Base-by-base conservation (phyloP, 2,113 vertebrate genomes). In the Pluvialis apricaria region DNA sequence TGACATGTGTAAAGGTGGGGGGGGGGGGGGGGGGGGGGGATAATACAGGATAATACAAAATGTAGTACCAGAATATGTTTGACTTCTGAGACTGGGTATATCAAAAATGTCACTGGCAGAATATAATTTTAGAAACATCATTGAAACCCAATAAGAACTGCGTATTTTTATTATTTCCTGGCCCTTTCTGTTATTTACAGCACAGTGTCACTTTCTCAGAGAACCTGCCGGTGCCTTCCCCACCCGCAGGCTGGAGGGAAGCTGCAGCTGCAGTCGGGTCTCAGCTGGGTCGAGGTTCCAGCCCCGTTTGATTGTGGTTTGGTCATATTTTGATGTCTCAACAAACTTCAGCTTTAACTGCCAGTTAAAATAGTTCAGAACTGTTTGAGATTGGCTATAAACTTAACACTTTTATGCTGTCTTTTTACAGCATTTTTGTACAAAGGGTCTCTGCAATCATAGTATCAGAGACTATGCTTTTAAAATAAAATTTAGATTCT, bases 271-370 rank as follows among this genome's bases (percentile, higher is more conserved):
- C 16, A 1, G 40, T 64, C 32, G 9, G 32, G 32, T 26, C 25
- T 29, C 32, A 11, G 22, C 19, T 5, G 13, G 45, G 31, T 28
- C 1, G 8, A 21, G 38, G 14, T 19, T 51, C 49, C 12, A 10
- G 9, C 20, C 40, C 14, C 8, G 0, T 65, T 16, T 26, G 17
- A 28, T 40, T 2, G 0, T 6, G 6, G 28, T 52, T 65, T 25
- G 13, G 31, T 49, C 4, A 2, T 8, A 3, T n/a, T 69, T 47
- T 15, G 3, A 28, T 19, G 6, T 47, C 15, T 1, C 3, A 5
- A n/a, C 10, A 7, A 16, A 29, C 16, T 18, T 40, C 11, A 17
- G 5, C 3, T 73, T 44, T 47, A 11, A 7, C 42, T 29, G 15
- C 32, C 13, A 11, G 14, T 34, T 22, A 11, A 19, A 40, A 12